Conservation (phyloP, 2,888 invertebrate genomes). For the Leucophora obtusa region DNA sequence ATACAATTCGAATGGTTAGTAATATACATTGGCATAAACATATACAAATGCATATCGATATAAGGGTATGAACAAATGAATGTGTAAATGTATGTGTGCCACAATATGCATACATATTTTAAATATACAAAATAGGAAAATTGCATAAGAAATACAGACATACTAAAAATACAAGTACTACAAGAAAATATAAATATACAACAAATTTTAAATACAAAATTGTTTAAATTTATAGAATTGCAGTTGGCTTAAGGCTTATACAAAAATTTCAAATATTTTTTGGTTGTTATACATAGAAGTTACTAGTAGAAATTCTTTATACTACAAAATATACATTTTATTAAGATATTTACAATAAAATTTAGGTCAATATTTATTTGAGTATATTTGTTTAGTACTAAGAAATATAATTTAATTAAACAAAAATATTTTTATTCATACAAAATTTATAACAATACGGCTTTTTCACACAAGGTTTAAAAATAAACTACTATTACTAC, state of each 20-base stretch:
- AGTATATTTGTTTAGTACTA: not conserved
- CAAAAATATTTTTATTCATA: not conserved
- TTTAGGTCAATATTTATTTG: slow-evolving; percentile 10
- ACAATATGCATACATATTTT: not conserved
- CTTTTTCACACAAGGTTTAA: not conserved
- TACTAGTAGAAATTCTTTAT: not conserved
- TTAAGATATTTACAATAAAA: slow-evolving; percentile 4
- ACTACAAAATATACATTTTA: not conserved
- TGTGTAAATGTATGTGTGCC: not conserved
- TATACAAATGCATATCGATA: not conserved
- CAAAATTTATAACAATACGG: not conserved
- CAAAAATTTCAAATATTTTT: slow-evolving; percentile 49
- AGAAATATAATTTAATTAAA: not conserved
- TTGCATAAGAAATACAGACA: not conserved
- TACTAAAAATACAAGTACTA: not conserved
- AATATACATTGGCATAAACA: not conserved
- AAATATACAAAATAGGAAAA: slow-evolving; percentile 1
- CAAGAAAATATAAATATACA: slow-evolving; percentile 4
- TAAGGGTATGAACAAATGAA: not conserved
- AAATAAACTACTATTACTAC: not conserved
- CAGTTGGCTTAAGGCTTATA: slow-evolving; percentile 45
- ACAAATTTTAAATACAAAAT: slow-evolving; percentile 22
- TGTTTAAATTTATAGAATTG: slow-evolving; percentile 51
- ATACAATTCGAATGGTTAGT: slow-evolving; percentile 11
- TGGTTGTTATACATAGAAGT: not conserved